Conservation (phyloP, 1,140 invertebrate species). For the Homarus americanus region DNA sequence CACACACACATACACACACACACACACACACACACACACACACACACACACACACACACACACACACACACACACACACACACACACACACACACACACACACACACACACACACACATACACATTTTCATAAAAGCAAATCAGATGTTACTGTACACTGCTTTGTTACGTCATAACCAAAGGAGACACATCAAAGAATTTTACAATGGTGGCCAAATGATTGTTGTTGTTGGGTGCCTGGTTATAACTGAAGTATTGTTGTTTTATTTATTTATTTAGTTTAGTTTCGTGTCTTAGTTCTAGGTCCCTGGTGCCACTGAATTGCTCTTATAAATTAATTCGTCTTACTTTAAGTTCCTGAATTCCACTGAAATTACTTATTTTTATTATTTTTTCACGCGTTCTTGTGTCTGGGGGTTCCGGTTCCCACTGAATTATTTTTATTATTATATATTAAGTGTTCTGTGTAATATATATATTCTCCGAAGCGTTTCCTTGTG, state of each 20-base stretch:
- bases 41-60: constrained; percentile 28
- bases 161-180: background rate
- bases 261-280: background rate
- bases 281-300: background rate
- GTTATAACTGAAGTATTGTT: background rate
- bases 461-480: background rate
- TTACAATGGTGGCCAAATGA: background rate
- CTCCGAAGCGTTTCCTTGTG: background rate
- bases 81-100: constrained; percentile 16
- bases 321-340: background rate
- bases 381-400: background rate
- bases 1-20: constrained; percentile 7
- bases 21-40: background rate
- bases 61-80: constrained; percentile 11
- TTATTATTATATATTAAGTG: background rate
- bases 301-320: background rate
- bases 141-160: background rate
- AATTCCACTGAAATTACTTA: background rate
- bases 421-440: background rate
- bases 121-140: constrained; percentile 4
- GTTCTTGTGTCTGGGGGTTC: background rate
- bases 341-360: background rate
- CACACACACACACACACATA: constrained; percentile 10
- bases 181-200: background rate
- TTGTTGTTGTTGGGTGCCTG: background rate